Base-by-base conservation (phyloP, 2,888 invertebrate species). In the Osmoderma eremita region DNA sequence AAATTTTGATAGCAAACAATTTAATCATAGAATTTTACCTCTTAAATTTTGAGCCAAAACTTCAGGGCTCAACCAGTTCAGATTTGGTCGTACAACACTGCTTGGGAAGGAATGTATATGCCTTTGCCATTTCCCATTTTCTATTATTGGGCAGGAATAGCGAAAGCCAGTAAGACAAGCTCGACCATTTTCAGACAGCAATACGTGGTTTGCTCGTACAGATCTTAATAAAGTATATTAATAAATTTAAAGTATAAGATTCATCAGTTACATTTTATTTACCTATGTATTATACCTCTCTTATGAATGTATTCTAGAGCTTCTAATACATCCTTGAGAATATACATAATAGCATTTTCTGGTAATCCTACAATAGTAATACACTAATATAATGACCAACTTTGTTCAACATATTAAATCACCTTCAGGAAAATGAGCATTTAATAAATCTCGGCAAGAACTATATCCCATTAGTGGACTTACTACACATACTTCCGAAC, bases 11-110 rank as follows among this genome's bases (percentile, higher is more conserved):
- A n/a, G n/a, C n/a, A 30, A 30, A 6, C 2, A 30, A 42, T 42
- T 15, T 1, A 13, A 51, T 13, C n/a, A 15, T 17, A 39, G 20
- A 39, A 39, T 12, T 17, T 13, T 45, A 79, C 80, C 81, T 75
- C 78, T 76, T 64, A 82, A 70, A 74, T 81, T 82, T 74, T 97
- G 97, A 82, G 93, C 92, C 42, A 97, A 83, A 8, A 97, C 83
- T 81, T 97, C 97, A 0, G 97, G 97, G 76, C 96, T 95, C 12
- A 95, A 86, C 95, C 96, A 97, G 82, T 94, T 93, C 3, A 97
- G 83, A 77, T 91, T 91, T 69, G 87, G 53, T 45, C 41, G 85
- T 22, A 86, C 83, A 66, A 91, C 89, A 1, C 88, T 87, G 0
- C 88, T 85, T 0, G 94, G 93, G 79, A 94, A 90, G 45, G 89